Conservation (phyloP, 1,140 invertebrate species). For the Paralvinella palmiformis region DNA sequence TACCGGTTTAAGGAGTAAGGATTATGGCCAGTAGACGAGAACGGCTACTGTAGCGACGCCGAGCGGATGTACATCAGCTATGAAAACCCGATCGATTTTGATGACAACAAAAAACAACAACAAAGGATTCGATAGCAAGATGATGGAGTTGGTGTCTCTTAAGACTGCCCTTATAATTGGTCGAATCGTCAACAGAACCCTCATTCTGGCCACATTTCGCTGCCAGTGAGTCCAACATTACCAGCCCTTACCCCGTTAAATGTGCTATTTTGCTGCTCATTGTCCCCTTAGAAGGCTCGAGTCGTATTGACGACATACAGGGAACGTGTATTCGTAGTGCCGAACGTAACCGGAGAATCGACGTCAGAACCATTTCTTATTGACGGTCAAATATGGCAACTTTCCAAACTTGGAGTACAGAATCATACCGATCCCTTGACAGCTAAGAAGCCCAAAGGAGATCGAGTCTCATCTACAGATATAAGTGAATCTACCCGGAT, state of each 20-base stretch:
- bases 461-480: too few relatives aligned
- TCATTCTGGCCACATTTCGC: slow-evolving; percentile 8
- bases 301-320: background rate
- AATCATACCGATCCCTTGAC: too few relatives aligned
- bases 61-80: slow-evolving; percentile 17
- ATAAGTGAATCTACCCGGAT: too few relatives aligned
- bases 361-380: too few relatives aligned
- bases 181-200: slow-evolving; percentile 10
- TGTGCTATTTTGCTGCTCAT: background rate
- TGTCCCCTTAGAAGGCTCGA: background rate
- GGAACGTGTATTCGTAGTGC: slow-evolving; percentile 8
- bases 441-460: too few relatives aligned
- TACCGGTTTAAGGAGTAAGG: slow-evolving; percentile 13
- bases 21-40: slow-evolving; percentile 10
- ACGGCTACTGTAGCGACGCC: slow-evolving; percentile 9
- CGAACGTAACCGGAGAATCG: background rate
- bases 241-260: background rate
- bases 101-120: background rate
- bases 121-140: background rate
- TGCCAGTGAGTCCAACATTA: background rate
- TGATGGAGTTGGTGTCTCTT: background rate
- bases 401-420: too few relatives aligned
- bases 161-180: slow-evolving; percentile 1
- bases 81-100: background rate
- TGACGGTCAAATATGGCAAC: too few relatives aligned